These are phyloP conservation scores for Ligdia adustata DNA, from an alignment of 2,888 invertebrate species.

Conservation along the genomic window DNA sequence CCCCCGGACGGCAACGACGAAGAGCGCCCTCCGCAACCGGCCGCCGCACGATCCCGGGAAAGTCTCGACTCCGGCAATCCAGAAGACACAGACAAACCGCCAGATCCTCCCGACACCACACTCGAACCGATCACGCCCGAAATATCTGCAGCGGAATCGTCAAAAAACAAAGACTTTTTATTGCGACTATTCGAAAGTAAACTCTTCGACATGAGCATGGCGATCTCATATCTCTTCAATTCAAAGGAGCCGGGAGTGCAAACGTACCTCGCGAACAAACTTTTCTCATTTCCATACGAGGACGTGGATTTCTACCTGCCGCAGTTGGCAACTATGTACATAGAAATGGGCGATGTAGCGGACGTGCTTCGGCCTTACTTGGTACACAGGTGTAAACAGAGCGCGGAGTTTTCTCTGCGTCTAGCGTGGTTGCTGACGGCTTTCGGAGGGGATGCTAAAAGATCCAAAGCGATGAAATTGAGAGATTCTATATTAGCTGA, in stretches of 20 bases:
- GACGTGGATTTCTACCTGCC: constrained; percentile 99
- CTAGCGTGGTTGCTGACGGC: constrained; percentile 98
- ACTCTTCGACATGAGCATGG: constrained; percentile 98
- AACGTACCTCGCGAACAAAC: constrained; percentile 98
- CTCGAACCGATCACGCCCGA: constrained; percentile 58
- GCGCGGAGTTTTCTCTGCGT: constrained; percentile 97
- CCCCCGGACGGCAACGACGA: constrained; percentile 75
- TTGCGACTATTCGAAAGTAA: constrained; percentile 98
- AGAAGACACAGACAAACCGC: constrained; percentile 83
- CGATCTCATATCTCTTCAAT: constrained; percentile 98
- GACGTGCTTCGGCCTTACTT: constrained; percentile 86
- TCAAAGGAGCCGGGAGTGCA: constrained; percentile 99
- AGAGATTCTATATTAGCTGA: constrained; percentile 75
- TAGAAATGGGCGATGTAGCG: constrained; percentile 98
- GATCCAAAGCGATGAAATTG: constrained; percentile 70
- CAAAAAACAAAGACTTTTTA: constrained; percentile 87
- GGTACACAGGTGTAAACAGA: constrained; percentile 90
- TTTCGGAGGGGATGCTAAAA: constrained; percentile 88
- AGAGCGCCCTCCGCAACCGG: constrained; percentile 77
- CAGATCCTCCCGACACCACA: constrained; percentile 68
- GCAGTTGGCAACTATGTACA: constrained; percentile 98
- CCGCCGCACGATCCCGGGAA: constrained; percentile 87
- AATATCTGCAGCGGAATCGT: constrained; percentile 62
- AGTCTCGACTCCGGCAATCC: constrained; percentile 89
- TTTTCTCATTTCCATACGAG: constrained; percentile 96